Conservation (phyloP, 2,797 vertebrate genomes). For the Caiman crocodilus region DNA sequence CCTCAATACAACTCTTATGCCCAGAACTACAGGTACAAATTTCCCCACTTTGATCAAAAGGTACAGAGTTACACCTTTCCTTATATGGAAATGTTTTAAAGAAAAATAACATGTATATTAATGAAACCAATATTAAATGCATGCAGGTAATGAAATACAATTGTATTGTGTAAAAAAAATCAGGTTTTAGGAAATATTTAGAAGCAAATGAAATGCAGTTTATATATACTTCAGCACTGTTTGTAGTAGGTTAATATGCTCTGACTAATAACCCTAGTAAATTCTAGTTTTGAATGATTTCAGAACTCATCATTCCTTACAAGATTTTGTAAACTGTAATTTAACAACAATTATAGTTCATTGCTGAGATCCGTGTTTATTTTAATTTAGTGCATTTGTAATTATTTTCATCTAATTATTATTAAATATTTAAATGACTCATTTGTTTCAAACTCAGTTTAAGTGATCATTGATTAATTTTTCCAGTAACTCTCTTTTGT, state of each 20-base stretch:
- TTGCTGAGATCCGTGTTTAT: constrained; percentile 28
- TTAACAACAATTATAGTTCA: constrained; percentile 48
- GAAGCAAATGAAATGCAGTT: constrained; percentile 13
- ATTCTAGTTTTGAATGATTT: constrained; percentile 32
- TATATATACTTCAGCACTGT: neutral
- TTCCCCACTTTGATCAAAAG: neutral
- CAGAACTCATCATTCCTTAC: neutral
- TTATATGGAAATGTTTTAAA: neutral
- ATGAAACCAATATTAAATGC: neutral
- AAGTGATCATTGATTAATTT: constrained; percentile 16
- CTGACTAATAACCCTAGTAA: constrained; percentile 30
- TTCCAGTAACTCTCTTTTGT: neutral
- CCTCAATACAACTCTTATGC: neutral
- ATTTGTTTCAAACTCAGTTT: constrained; percentile 29
- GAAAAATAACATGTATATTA: neutral
- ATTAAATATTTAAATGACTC: constrained; percentile 43
- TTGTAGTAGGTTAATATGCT: constrained; percentile 10
- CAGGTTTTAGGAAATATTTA: constrained; percentile 10
- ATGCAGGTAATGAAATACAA: neutral
- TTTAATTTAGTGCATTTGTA: constrained; percentile 47
- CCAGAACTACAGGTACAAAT: neutral
- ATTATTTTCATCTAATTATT: constrained; percentile 56
- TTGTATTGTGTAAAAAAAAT: neutral
- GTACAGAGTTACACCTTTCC: neutral
- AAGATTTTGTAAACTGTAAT: constrained; percentile 55